Percentiles rank a stretch among this genome's conserved stretches.
Conservation (phyloP, 2,113 vertebrate genomes). For the Oceanodroma tethys region DNA sequence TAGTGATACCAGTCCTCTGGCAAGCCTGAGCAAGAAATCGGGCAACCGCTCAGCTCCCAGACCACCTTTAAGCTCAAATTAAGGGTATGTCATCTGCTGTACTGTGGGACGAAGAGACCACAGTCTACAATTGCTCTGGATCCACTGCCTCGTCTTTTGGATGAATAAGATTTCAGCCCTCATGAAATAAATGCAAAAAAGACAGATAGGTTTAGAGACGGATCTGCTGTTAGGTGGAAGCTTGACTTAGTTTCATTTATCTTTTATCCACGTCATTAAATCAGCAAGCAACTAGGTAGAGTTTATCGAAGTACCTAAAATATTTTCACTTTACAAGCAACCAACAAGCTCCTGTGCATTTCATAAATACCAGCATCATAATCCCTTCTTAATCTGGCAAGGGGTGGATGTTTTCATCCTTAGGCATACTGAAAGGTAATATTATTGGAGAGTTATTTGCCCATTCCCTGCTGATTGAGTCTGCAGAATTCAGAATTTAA, state of each 20-base stretch:
- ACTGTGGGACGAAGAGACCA: background rate
- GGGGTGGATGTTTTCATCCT: slow-evolving; percentile 23
- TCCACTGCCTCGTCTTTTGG: background rate
- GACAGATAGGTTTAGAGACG: background rate
- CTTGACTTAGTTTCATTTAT: background rate
- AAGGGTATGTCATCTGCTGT: background rate
- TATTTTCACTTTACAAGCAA: slow-evolving; percentile 17
- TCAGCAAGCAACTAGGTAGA: background rate
- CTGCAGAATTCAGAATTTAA: slow-evolving; percentile 46
- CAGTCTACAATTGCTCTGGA: background rate
- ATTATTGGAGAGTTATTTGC: slow-evolving; percentile 12
- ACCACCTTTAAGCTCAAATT: background rate
- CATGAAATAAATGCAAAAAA: background rate
- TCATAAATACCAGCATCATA: slow-evolving; percentile 22
- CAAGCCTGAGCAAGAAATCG: background rate
- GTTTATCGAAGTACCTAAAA: slow-evolving; percentile 20
- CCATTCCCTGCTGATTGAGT: slow-evolving; percentile 5
- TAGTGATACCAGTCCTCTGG: background rate
- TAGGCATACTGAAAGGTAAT: background rate
- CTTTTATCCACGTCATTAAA: background rate
- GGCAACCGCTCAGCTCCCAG: background rate
- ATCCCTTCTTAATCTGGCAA: slow-evolving; percentile 26
- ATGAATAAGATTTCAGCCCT: background rate
- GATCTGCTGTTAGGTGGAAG: background rate
- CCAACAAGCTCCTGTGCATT: background rate